Evolutionary conservation across 2,797 vertebrate genomes (phyloP), one percentile per base, ranked within the genome.

Genomic region (Rhinichthys osculus): DNA sequence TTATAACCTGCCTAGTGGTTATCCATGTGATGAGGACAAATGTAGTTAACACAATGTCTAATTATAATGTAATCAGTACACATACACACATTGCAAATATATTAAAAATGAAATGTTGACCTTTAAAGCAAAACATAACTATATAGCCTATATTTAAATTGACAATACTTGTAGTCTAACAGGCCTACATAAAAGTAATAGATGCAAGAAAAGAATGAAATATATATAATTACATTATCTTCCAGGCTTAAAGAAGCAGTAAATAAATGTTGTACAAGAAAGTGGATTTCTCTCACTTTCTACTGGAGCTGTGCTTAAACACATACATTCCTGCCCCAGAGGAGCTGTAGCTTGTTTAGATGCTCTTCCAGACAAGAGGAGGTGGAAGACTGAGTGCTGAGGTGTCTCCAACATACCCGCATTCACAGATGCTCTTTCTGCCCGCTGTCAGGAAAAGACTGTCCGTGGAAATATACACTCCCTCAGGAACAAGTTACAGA

Each of bases 291-390:
- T 71, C 50, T 33, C 67, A 85, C 84, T 64, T 73, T 52, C 17
- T 85, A 78, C 54, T 52, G n/a, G 38, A 52, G 71, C 69, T 47
- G 74, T 66, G 74, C 77, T 72, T 52, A 74, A 83, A 79, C 66
- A 77, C 74, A 69, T 85, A 57, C 78, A 85, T 71, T 35, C 21
- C 67, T 73, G 59, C 72, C 84, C 80, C 73, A 30, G 57, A 79
- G 84, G 87, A 83, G 17, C 40, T 57, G 74, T 84, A 23, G 64
- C 80, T 83, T 88, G 79, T 88, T 88, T 82, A 71, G 72, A 85
- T 14, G 66, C 66, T 82, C 92, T 93, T 91, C 42, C 73, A 88
- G 84, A 83, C 84, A 88, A 83, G 81, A 82, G 40, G 59, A 82
- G 81, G 81, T 83, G 66, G 80, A 82, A 86, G 85, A 82, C 78